phyloP scores from a whole-genome alignment of 2,797 vertebrate species.

The Callimico goeldii region DNA sequence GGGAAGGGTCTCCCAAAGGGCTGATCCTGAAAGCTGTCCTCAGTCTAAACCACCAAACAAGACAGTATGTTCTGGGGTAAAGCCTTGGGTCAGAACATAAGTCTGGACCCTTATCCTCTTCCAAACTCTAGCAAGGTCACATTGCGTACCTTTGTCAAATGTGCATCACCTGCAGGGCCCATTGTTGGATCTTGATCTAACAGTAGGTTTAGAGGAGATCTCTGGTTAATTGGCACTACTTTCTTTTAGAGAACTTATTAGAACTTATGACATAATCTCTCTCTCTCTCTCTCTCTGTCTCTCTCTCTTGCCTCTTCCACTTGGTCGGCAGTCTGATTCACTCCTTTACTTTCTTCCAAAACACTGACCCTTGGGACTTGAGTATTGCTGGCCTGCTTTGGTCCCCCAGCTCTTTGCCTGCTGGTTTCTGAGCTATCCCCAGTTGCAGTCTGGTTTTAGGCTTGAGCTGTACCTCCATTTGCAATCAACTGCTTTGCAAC shows the following conservation, averaged over 20 bases:
- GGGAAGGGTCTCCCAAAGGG: not conserved
- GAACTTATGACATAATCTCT: not conserved
- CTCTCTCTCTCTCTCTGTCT: not conserved
- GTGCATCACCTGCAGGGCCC: not conserved
- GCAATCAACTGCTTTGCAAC: not conserved
- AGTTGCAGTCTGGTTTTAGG: not conserved
- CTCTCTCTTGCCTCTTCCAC: not conserved
- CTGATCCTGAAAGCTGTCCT: not conserved
- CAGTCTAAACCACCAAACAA: not conserved
- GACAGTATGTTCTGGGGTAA: not conserved
- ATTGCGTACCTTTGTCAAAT: not conserved
- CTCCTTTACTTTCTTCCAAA: not conserved
- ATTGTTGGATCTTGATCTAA: not conserved
- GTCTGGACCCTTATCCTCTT: not conserved
- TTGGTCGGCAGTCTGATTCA: not conserved
- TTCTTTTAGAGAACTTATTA: not conserved
- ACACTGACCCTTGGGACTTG: not conserved
- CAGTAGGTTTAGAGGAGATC: not conserved
- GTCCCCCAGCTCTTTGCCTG: not conserved
- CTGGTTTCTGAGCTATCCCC: not conserved
- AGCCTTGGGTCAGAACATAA: not conserved
- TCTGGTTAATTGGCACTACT: not conserved
- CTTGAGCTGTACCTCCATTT: not conserved
- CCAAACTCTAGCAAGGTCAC: not conserved
- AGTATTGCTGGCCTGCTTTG: not conserved